Evolutionary conservation across 2,888 invertebrate species (phyloP), one percentile per base, ranked within the genome.

Genomic region (Lasioglossum oenotherae): DNA sequence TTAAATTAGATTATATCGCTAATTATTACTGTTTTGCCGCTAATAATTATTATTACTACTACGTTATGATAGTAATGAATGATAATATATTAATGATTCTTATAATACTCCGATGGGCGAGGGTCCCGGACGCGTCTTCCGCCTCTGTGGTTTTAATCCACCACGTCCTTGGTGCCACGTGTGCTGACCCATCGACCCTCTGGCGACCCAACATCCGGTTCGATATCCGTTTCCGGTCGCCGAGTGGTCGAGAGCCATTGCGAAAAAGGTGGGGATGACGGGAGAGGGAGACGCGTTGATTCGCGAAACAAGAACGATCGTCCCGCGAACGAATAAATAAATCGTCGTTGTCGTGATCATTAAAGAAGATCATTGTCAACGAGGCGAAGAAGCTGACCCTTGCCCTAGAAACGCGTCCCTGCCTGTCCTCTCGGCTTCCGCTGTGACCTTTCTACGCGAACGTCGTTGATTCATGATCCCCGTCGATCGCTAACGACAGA

Each of bases 21-120:
- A 94, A 94, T 94, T 93, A 94, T 94, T 94, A 91, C 85, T 91
- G 85, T 84, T 84, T 71, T 87, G 84, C 83, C 80, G 84, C 84
- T 88, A 91, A 84, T 87, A 89, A 88, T 94, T 93, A 94, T 94
- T 93, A 94, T 93, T 94, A 91, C 87, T 82, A 89, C 90, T 84
- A 94, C 92, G 93, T 84, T 94, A 93, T 91, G 93, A 94, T 94
- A 94, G 93, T 95, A 93, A 95, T 95, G 94, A 94, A 94, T 94
- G 94, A 94, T 94, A 95, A 95, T 91, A 95, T 95, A 95, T 95
- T 95, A 95, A 94, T 95, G 95, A 95, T 94, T 95, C 95, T 94
- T 95, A 95, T 94, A 94, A 95, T 95, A 94, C 94, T 95, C 93
- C 93, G 91, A 92, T 92, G 92, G 89, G 90, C 89, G 90, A 89